Evolutionary conservation across 2,797 vertebrate genomes (phyloP).

Genomic region (Helarctos malayanus): DNA sequence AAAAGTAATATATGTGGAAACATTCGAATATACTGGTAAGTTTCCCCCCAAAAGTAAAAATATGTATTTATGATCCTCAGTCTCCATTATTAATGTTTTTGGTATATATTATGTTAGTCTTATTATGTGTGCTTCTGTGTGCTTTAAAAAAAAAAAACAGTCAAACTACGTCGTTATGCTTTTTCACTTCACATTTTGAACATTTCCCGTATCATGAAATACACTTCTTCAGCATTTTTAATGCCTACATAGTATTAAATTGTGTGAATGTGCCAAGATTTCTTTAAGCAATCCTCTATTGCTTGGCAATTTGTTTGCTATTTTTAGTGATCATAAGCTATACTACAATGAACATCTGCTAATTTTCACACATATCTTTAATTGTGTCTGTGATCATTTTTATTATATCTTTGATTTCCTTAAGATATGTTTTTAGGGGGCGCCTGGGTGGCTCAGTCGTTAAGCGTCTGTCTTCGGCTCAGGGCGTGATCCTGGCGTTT

Average conservation of each 20-base stretch:
- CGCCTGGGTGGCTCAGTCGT: no score
- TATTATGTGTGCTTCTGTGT: background rate
- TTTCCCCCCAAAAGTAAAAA: background rate
- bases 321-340: constrained; percentile 40
- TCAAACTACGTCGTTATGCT: background rate
- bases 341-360: background rate
- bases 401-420: background rate
- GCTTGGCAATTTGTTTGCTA: background rate
- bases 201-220: constrained; percentile 30
- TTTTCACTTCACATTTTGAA: constrained; percentile 18
- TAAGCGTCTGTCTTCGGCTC: no score
- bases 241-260: background rate
- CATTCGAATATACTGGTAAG: constrained; percentile 12
- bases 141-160: background rate
- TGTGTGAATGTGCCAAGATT: background rate
- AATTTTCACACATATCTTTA: background rate
- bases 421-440: constrained; percentile 16
- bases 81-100: constrained; percentile 10
- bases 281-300: constrained; percentile 31
- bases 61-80: background rate
- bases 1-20: constrained; percentile 34
- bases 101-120: background rate
- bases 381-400: background rate
- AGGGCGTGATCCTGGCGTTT: no score
- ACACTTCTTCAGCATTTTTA: constrained; percentile 42